Conservation (phyloP, 1,140 invertebrate species). For the Trachelipus rathkii region DNA sequence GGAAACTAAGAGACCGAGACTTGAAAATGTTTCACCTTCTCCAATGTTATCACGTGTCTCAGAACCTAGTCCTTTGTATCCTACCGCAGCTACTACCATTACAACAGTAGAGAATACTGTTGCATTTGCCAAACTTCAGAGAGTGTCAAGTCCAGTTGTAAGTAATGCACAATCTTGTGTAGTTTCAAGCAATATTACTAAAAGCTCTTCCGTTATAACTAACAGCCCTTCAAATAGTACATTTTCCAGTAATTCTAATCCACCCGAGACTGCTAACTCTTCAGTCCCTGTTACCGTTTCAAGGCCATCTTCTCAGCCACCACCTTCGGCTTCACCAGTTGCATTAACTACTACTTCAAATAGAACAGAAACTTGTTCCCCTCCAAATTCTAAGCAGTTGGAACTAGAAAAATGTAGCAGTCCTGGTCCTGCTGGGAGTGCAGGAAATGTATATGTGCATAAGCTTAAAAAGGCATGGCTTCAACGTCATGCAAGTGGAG, state of each 20-base stretch:
- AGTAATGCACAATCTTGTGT: not conserved
- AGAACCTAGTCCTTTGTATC: conserved; percentile 66
- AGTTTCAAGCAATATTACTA: not conserved
- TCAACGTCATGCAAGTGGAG: conserved; percentile 72
- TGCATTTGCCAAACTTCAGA: conserved; percentile 33
- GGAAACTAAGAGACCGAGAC: conserved; percentile 40
- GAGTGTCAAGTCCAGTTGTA: conserved; percentile 37
- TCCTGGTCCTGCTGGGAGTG: conserved; percentile 52
- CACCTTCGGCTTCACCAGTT: not conserved
- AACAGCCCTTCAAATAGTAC: not conserved
- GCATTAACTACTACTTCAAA: not conserved
- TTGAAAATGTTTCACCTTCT: conserved; percentile 50
- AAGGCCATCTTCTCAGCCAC: not conserved
- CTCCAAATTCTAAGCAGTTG: conserved; percentile 48
- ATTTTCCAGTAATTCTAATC: not conserved
- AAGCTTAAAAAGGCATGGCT: conserved; percentile 87
- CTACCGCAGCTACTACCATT: conserved; percentile 67
- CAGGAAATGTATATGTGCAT: conserved; percentile 58
- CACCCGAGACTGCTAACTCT: not conserved
- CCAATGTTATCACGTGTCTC: conserved; percentile 59
- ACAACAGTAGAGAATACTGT: conserved; percentile 65
- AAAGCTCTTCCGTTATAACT: conserved; percentile 4
- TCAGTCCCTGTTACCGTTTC: not conserved
- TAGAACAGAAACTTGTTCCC: not conserved
- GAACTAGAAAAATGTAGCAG: conserved; percentile 50